Base-by-base conservation (phyloP, 1,140 invertebrate genomes). In the Steinernema khuongi region DNA sequence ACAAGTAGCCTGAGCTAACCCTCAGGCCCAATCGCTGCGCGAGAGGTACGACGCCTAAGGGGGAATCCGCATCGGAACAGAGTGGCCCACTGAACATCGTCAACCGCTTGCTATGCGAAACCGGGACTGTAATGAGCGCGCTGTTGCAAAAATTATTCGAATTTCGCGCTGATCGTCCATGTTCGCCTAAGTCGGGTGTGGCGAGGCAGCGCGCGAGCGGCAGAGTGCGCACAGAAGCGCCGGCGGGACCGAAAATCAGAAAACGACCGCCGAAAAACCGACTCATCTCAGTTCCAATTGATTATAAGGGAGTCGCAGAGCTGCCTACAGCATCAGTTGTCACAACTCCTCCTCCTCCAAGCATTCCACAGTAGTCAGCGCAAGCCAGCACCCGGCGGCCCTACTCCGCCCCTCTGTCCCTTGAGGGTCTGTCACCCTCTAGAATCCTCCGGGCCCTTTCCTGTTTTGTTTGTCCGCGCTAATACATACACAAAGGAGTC, bases 211-310 rank as follows among this genome's bases (percentile, higher is more conserved):
- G 50, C 50, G 50, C 22, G 19, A 17, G 14, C 11, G 11, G 50
- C 50, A 22, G 50, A 60, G 50, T n/a, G 50, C 50, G 50, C 50
- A 60, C 50, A 60, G 50, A 60, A 22, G 4, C 50, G 50, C 50
- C 19, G 26, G 50, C 19, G 71, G 71, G 71, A 72, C 71, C 41
- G 71, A 72, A 72, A 72, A 72, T 72, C 71, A 72, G 71, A 72
- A 72, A 72, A 44, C 66, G 71, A 72, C 66, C 71, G 71, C 26
- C 71, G 71, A 60, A 60, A 60, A 60, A 72, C 66, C 66, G 44
- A 66, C 41, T 50, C 71, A 66, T 72, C 31, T 66, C 44, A 31
- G 26, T 50, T 66, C 31, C 22, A 32, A 68, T 31, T 67, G 71
- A 67, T 31, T 32, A 72, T 66, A 72, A 71, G 68, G 69, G 29